Base-by-base conservation (phyloP, 2,113 vertebrate species). In the Tachycineta bicolor region DNA sequence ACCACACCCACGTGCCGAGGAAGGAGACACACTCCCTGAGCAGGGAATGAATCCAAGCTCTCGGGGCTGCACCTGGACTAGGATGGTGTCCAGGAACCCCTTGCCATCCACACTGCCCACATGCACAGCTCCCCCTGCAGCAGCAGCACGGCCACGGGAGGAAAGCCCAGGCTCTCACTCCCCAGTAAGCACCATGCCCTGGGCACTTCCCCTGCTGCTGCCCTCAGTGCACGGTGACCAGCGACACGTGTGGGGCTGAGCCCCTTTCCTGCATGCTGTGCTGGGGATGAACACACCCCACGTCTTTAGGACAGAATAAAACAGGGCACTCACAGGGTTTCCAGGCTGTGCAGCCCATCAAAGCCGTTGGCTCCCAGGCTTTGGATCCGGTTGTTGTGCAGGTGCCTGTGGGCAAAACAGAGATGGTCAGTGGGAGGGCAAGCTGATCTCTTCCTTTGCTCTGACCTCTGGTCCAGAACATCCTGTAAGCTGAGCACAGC, bases 331-430 rank as follows among this genome's bases (percentile, higher is more conserved):
- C 97, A 99, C 99, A 99, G 97, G 28, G 99, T 99, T 97, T 99
- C 99, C 97, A 99, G 94, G 95, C 98, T 99, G 93, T 98, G 98
- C 93, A 99, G 98, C 89, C 99, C 99, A 92, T 99, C 99, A 50
- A 99, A 99, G 96, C 99, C 98, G 12, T 98, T 99, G 80, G 98
- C 97, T 73, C 98, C 99, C 97, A 99, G 98, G 74, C 95, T 98
- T 93, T 98, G 98, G 98, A 99, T 99, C 85, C 97, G 98, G 97
- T 99, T 99, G 98, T 99, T 99, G 95, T 99, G 99, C 89, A 99
- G 98, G 96, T 99, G 99, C 82, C 99, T 99, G 98, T 58, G 94
- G 90, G 96, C 96, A 95, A 92, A 83, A 87, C 21, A 65, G 85
- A 90, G 18, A 10, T 8, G 19, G 81, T 97, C 94, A 78, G 44